Base-by-base conservation (phyloP, 2,113 vertebrate genomes). In the Trichomycterus rosablanca region DNA sequence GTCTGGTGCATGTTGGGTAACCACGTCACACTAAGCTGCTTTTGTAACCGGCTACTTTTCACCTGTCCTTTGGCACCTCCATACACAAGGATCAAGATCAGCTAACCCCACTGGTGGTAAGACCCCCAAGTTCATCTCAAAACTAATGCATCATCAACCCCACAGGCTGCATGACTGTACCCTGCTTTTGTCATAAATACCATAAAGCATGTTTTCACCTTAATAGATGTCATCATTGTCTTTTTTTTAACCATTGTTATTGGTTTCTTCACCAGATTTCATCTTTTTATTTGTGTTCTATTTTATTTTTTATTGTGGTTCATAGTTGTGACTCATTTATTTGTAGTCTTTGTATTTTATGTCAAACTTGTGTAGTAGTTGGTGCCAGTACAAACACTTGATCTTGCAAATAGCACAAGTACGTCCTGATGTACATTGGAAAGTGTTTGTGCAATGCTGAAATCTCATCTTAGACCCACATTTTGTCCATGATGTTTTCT, bases 41-140 rank as follows among this genome's bases (percentile, higher is more conserved):
- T 86, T 91, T 87, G 91, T 70, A 74, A 70, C 88, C 78, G 80
- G 84, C 86, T 84, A 87, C 63, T 85, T 87, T 88, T 90, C 89
- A 88, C 89, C 88, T 93, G 88, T 96, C 88, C 86, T 87, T 88
- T 89, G 80, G 80, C 85, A 87, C 87, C 90, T 92, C 87, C 79
- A 84, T 90, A 87, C 89, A 89, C 81, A 81, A 99, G 96, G 96
- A 97, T 99, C 95, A 90, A 96, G 95, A 92, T 99, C 96, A 86
- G 96, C 96, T 87, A 98, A 99, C 88, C 93, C 94, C 84, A 94
- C 93, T 88, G 93, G 93, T 89, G 96, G 96, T 97, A 99, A 98
- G 93, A n/a, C 24, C 76, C 85, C 86, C 80, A 79, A 71, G 81
- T 78, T 84, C 85, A 51, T 76, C 80, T 66, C 62, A 52, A 70